Conservation (phyloP, 1,140 invertebrate species). For the Thaumatotibia leucotreta region DNA sequence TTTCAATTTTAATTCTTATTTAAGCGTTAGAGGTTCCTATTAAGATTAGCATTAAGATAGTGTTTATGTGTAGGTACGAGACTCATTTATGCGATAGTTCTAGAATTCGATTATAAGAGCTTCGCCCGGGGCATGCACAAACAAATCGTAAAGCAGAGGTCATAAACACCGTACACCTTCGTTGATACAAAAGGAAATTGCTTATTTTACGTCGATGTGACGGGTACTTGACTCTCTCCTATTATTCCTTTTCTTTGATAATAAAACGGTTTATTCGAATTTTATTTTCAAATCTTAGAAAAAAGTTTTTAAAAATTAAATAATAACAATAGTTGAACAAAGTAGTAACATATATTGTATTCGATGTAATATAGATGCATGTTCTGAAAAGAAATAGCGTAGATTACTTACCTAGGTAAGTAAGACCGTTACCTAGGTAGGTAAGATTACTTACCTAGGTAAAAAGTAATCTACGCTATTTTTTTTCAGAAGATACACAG, state of each 20-base stretch:
- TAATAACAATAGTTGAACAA: no score
- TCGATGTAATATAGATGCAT: no score
- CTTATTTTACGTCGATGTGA: slow-evolving; percentile 57
- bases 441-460: no score
- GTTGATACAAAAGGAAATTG: slow-evolving; percentile 66
- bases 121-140: slow-evolving; percentile 39
- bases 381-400: no score
- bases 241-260: slow-evolving; percentile 44
- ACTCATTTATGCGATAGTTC: slow-evolving; percentile 38
- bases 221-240: slow-evolving; percentile 39
- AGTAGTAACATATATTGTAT: no score
- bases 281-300: neutral
- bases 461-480: no score
- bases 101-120: slow-evolving; percentile 53
- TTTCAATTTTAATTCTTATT: neutral
- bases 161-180: slow-evolving; percentile 61
- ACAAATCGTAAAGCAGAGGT: slow-evolving; percentile 57
- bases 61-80: slow-evolving; percentile 21
- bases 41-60: slow-evolving; percentile 19
- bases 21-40: neutral
- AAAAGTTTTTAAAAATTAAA: neutral
- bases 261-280: slow-evolving; percentile 47
- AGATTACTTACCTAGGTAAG: no score
- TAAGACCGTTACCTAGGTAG: no score
- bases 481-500: no score